Conservation (phyloP, 2,113 vertebrate species). For the Elephantulus edwardii region DNA sequence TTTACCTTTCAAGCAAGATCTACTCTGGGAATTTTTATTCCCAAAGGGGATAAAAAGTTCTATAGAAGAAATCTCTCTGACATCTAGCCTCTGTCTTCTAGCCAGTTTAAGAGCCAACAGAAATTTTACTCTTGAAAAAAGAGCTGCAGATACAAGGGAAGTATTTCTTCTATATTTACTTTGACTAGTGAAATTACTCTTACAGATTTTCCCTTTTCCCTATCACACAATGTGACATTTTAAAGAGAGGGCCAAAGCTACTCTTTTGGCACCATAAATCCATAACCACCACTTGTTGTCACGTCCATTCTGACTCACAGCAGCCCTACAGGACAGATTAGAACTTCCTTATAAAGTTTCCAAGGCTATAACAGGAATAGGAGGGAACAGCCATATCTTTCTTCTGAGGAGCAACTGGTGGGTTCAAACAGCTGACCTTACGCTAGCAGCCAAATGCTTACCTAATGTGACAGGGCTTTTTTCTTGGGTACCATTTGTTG, state of each 20-base stretch:
- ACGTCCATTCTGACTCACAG: too few relatives aligned
- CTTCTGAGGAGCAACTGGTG: too few relatives aligned
- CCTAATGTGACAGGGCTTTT: too few relatives aligned
- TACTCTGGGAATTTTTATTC: background rate
- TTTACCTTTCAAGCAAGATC: background rate
- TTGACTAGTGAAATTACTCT: constrained; percentile 35
- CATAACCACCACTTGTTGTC: too few relatives aligned
- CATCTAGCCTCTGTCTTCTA: constrained; percentile 30
- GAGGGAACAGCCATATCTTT: too few relatives aligned
- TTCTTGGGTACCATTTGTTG: too few relatives aligned
- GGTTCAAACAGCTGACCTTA: too few relatives aligned
- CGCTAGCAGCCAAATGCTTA: too few relatives aligned
- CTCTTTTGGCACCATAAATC: constrained; percentile 1
- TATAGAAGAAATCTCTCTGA: background rate
- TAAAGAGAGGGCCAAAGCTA: constrained; percentile 56
- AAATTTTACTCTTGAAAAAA: constrained; percentile 56
- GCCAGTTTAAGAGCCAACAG: constrained; percentile 9
- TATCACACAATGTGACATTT: constrained; percentile 63
- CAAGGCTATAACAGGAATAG: too few relatives aligned
- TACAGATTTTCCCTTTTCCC: constrained; percentile 48
- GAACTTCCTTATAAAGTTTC: too few relatives aligned
- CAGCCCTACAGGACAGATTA: too few relatives aligned
- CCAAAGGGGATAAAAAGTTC: background rate
- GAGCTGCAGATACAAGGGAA: constrained; percentile 42
- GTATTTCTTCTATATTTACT: constrained; percentile 65